Conservation (phyloP, 1,140 invertebrate genomes). For the Drosophila grimshawi region DNA sequence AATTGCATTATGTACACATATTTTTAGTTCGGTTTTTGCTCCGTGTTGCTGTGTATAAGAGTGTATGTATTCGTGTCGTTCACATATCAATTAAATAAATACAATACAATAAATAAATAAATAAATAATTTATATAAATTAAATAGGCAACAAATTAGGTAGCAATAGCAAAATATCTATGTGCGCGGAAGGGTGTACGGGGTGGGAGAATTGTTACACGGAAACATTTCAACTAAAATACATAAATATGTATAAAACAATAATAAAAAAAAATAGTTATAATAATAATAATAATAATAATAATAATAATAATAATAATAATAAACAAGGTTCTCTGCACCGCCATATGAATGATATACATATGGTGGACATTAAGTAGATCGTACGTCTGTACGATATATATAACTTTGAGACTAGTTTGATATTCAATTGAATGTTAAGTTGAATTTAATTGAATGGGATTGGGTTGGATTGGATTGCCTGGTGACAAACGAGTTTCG, state of each 20-base stretch:
- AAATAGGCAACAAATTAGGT: conserved; percentile 70
- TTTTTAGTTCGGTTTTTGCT: conserved; percentile 39
- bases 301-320: conserved; percentile 10
- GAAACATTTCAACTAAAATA: conserved; percentile 43
- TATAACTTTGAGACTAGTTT: conserved; percentile 73
- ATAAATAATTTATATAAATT: conserved; percentile 74
- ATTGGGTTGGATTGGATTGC: background rate
- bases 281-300: conserved; percentile 13
- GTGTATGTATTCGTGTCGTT: conserved; percentile 26
- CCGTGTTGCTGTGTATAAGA: conserved; percentile 33
- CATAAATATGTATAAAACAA: conserved; percentile 22
- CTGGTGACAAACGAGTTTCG: background rate
- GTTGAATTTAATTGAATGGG: conserved; percentile 19
- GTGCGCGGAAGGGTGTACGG: conserved; percentile 5
- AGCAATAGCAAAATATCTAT: conserved; percentile 25
- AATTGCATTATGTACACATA: conserved; percentile 63
- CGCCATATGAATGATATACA: conserved; percentile 11
- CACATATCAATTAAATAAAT: conserved; percentile 74
- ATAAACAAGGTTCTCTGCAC: conserved; percentile 22
- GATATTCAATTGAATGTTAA: conserved; percentile 13
- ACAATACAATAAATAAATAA: conserved; percentile 71
- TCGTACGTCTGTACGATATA: conserved; percentile 21
- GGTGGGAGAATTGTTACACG: background rate
- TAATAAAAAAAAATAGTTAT: conserved; percentile 13
- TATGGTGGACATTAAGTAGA: conserved; percentile 51